Evolutionary conservation across 2,113 vertebrate genomes (phyloP).

Genomic region (Epinephelus fuscoguttatus): DNA sequence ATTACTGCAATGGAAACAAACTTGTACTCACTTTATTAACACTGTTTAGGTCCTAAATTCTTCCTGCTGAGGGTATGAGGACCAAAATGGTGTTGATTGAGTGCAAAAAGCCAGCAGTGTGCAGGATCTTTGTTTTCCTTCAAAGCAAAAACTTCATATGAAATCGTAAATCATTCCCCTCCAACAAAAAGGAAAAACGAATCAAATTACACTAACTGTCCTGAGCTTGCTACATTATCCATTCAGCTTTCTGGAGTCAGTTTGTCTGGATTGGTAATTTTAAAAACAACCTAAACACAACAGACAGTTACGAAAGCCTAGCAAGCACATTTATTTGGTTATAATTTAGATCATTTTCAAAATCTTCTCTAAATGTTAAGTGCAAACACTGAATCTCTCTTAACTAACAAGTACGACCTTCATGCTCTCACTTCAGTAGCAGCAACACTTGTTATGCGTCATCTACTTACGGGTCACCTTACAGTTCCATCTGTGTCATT

Average conservation of each 20-base stretch:
- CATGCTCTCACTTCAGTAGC: not conserved
- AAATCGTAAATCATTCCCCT: not conserved
- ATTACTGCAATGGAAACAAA: not conserved
- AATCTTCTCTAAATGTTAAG: slow-evolving; percentile 36
- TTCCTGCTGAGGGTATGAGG: not conserved
- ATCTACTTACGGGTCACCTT: slow-evolving; percentile 12
- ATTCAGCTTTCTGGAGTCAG: not conserved
- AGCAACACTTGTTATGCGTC: slow-evolving; percentile 30
- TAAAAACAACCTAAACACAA: not conserved
- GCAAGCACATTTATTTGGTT: not conserved
- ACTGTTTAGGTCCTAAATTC: not conserved
- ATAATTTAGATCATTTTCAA: not conserved
- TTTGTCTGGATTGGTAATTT: not conserved
- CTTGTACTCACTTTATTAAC: not conserved
- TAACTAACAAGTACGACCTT: not conserved
- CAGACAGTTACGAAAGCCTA: not conserved
- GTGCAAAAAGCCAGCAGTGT: not conserved
- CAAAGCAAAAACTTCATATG: not conserved
- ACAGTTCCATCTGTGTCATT: slow-evolving; percentile 25
- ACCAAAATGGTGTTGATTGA: not conserved
- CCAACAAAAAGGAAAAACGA: not conserved
- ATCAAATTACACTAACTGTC: not conserved
- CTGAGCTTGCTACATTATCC: not conserved
- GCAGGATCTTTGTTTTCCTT: not conserved
- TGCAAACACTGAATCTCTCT: not conserved